A percentile compares a stretch with the other conserved stretches of the same genome.
Conservation (phyloP, 2,113 vertebrate genomes). For the Aspidoscelis tigris region DNA sequence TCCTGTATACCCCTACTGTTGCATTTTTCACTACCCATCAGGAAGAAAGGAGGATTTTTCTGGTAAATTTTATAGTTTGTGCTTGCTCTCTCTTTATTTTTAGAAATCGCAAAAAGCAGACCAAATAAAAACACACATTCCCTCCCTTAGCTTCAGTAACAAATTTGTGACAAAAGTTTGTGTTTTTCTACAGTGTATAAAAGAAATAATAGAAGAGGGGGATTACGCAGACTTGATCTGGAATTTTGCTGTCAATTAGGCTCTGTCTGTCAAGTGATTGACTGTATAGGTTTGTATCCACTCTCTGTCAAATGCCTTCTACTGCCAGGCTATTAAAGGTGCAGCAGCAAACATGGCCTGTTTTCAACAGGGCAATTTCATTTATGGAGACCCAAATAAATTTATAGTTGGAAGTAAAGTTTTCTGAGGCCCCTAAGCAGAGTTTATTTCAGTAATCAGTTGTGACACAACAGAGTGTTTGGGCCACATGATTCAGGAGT, state of each 20-base stretch:
- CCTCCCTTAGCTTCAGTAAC: no score
- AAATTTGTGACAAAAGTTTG: background rate
- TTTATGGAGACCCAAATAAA: background rate
- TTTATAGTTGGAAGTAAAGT: background rate
- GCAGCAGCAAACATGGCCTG: no score
- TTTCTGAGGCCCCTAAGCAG: background rate
- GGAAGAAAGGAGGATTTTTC: background rate
- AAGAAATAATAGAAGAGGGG: background rate
- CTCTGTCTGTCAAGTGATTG: background rate
- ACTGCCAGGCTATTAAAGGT: no score
- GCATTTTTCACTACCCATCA: background rate
- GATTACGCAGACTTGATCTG: background rate
- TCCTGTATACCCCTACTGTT: background rate
- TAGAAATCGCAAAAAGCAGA: background rate
- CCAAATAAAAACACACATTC: background rate
- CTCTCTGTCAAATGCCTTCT: no score
- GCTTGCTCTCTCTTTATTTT: background rate
- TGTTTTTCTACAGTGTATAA: background rate
- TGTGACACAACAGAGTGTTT: no score
- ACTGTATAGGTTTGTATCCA: background rate
- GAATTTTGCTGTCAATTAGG: conserved; percentile 4
- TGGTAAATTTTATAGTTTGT: background rate
- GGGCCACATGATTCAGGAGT: no score
- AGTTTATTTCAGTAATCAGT: no score
- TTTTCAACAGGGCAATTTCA: no score